phyloP scores from a whole-genome alignment of 2,888 invertebrate genomes.

The Endotricha flammealis region DNA sequence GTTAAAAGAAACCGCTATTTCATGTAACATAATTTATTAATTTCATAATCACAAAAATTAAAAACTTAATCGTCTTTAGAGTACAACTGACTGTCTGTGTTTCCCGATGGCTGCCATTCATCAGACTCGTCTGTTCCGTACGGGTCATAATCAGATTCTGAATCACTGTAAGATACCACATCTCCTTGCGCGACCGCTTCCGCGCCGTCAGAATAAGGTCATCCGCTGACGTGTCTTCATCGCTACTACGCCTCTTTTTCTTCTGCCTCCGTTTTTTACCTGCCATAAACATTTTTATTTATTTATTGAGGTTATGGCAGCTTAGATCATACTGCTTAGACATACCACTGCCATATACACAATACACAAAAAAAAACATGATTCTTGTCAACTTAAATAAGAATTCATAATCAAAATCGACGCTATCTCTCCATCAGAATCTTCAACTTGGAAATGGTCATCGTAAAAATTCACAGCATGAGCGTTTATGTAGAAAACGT shows the following conservation, averaged over 20 bases:
- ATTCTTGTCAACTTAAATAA: no score
- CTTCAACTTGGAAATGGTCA: constrained; percentile 52
- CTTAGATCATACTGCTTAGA: no score
- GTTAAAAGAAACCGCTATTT: no score
- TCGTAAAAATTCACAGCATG: constrained; percentile 61
- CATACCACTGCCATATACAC: no score
- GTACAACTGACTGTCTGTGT: constrained; percentile 34
- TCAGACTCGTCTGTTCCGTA: constrained; percentile 68
- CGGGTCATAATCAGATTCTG: constrained; percentile 60
- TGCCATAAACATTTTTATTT: no score
- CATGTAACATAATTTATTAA: no score
- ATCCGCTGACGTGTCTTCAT: constrained; percentile 20
- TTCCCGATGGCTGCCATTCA: constrained; percentile 63
- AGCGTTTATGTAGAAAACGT: constrained; percentile 60
- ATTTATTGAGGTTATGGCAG: no score
- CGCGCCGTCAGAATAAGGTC: constrained; percentile 40
- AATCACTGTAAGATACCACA: constrained; percentile 33
- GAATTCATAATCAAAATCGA: constrained; percentile 69
- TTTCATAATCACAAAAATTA: no score
- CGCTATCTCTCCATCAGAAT: constrained; percentile 63
- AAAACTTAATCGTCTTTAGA: constrained; percentile 21
- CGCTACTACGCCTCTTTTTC: constrained; percentile 21
- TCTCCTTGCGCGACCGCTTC: constrained; percentile 42
- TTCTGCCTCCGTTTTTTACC: constrained; percentile 22
- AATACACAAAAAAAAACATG: no score